Conservation (phyloP, 2,113 vertebrate species). For the Oncorhynchus nerka region DNA sequence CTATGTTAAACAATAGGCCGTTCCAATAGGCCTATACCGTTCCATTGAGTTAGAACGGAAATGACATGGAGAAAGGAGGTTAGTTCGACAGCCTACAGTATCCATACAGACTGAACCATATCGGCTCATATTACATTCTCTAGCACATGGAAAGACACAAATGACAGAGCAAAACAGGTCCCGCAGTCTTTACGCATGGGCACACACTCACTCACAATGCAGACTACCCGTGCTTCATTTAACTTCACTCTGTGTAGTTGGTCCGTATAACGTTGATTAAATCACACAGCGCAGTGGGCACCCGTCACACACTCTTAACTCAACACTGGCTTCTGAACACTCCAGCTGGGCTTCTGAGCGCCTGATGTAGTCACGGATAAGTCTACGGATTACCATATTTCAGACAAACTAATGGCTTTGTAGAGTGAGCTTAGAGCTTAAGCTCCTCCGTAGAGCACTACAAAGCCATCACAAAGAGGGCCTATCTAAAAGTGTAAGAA, state of each 20-base stretch:
- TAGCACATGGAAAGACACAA: no score
- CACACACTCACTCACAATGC: background rate
- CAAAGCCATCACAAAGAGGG: constrained; percentile 23
- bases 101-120: no score
- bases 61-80: no score
- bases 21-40: no score
- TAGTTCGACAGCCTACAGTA: no score
- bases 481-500: constrained; percentile 9
- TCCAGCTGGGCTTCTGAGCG: constrained; percentile 26
- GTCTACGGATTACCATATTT: constrained; percentile 37
- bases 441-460: constrained; percentile 10
- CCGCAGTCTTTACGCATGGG: background rate
- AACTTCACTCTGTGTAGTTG: background rate
- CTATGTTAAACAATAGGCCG: no score
- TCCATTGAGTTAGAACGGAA: no score
- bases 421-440: constrained; percentile 36
- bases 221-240: background rate
- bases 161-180: background rate
- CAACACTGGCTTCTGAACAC: constrained; percentile 4
- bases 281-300: constrained; percentile 15
- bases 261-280: constrained; percentile 24
- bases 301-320: constrained; percentile 18
- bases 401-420: constrained; percentile 40
- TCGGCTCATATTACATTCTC: no score
- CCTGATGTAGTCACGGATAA: constrained; percentile 40